Evolutionary conservation across 2,113 vertebrate species (phyloP).

Genomic region (Callorhinus ursinus): DNA sequence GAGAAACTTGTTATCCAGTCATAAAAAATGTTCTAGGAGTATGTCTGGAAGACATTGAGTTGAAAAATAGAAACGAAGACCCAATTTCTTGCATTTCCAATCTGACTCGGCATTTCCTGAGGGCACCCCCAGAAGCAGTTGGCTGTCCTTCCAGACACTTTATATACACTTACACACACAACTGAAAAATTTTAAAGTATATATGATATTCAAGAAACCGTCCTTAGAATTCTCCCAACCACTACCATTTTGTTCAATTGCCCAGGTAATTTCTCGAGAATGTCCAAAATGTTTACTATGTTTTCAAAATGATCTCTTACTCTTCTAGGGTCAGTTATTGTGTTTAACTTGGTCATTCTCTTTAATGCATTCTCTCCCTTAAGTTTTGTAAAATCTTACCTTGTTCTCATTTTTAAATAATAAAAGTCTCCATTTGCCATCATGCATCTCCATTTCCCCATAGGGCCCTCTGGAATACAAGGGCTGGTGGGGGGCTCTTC

Average conservation of each 20-base stretch:
- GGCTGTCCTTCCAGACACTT: not conserved
- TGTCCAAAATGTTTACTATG: not conserved
- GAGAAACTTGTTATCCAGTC: not conserved
- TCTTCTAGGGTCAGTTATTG: not conserved
- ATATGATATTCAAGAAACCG: not conserved
- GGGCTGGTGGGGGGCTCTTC: not conserved
- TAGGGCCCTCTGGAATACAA: not conserved
- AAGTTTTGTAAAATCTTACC: not conserved
- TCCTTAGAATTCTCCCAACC: not conserved
- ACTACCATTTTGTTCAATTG: not conserved
- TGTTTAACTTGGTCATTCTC: not conserved
- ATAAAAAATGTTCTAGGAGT: not conserved
- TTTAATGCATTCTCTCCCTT: not conserved
- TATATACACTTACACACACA: not conserved
- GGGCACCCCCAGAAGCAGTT: not conserved
- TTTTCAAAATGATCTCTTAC: not conserved
- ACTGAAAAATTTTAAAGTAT: not conserved
- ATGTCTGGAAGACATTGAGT: not conserved
- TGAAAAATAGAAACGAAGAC: not conserved
- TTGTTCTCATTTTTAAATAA: not conserved
- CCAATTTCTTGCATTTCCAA: not conserved
- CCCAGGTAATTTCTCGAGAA: not conserved
- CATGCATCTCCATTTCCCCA: not conserved
- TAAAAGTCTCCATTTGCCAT: not conserved
- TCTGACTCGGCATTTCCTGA: not conserved